Base-by-base conservation (phyloP, 2,888 invertebrate genomes). In the Rhagophthalmus giganteus region DNA sequence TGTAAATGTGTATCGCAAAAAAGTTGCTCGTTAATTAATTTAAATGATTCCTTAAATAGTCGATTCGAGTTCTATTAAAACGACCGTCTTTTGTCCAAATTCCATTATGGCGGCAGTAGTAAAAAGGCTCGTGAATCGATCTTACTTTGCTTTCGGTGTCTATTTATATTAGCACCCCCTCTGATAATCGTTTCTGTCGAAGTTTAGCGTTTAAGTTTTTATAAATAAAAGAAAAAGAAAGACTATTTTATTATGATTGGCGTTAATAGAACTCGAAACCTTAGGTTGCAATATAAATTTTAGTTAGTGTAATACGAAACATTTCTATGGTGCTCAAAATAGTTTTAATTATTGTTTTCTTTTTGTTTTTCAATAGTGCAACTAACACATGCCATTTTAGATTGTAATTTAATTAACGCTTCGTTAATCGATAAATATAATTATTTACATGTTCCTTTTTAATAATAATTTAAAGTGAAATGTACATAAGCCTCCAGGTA, bases 401-500 rank as follows among this genome's bases (percentile, higher is more conserved):
- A 46, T 35, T 12, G 20, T 32, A 32, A 9, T 28, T 44, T 44
- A 33, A 15, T 14, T 12, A 9, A 26, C 2, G 30, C 24, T 32
- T 39, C 13, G 11, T 41, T 41, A 25, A 31, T 9, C 2, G 30
- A 16, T 14, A 31, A 24, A 7, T 20, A 46, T 50, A 4, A 33
- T 50, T 49, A 38, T 30, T 42, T 45, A 15, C 33, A 45, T 54
- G 54, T 54, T 54, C 54, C 54, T 54, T 54, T 39, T 31, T 48
- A n/a, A n/a, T n/a, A n/a, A n/a, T 54, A 54, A 35, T 44, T 51
- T 51, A 51, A 38, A 38, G 12, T 28, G 26, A 28, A 38, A 31
- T 54, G 54, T 54, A 57, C 51, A 52, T 56, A 56, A 24, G 54
- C 51, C 52, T 45, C 44, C 45, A 52, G 48, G 50, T 46, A 54